Evolutionary conservation across 2,888 invertebrate genomes (phyloP).

Genomic region (Hofmannophila pseudospretella): DNA sequence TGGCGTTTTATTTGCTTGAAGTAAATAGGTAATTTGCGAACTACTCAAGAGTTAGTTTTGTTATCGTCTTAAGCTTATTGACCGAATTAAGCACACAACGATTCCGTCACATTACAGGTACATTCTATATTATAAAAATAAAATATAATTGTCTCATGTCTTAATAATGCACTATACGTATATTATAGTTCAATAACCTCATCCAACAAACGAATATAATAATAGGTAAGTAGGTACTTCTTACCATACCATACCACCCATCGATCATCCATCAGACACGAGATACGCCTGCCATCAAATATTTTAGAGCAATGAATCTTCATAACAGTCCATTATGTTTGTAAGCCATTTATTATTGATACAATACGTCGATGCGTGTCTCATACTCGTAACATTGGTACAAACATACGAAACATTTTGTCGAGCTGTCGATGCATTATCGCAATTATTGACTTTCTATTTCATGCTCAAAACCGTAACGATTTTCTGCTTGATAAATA

Average conservation of each 20-base stretch:
- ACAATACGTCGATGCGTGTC: conserved; percentile 7
- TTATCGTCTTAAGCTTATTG: neutral
- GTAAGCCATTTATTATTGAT: conserved; percentile 15
- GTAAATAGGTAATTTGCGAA: no score
- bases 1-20: no score
- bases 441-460: conserved; percentile 51
- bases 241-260: no score
- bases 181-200: no score
- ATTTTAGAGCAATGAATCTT: conserved; percentile 23
- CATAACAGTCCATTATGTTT: conserved; percentile 26
- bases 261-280: conserved; percentile 17
- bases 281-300: conserved; percentile 20
- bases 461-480: conserved; percentile 49
- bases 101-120: no score
- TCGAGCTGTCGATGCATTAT: conserved; percentile 28
- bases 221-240: no score
- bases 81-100: neutral
- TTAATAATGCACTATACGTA: no score
- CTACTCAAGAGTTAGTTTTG: neutral
- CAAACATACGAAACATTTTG: conserved; percentile 25
- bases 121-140: no score
- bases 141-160: no score
- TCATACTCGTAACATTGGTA: conserved; percentile 3
- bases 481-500: conserved; percentile 30
- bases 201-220: no score